Conservation (phyloP, 2,888 invertebrate species). For the Lasioglossum lativentre region DNA sequence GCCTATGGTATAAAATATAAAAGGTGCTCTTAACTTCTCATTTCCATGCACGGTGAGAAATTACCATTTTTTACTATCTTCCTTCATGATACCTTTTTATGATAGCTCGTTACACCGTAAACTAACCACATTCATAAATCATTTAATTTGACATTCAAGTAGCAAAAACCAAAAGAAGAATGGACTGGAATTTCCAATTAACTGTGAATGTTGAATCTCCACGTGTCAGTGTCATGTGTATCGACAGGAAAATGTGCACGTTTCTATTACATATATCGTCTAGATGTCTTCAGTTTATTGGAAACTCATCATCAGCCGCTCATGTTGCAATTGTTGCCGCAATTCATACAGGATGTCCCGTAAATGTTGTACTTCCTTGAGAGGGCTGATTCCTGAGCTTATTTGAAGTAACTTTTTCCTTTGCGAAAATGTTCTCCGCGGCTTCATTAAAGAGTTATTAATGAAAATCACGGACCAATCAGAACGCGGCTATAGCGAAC, state of each 20-base stretch:
- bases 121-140: not conserved
- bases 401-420: too few species aligned
- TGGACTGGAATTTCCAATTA: slow-evolving; percentile 11
- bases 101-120: not conserved
- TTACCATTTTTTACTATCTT: not conserved
- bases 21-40: not conserved
- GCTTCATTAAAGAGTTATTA: too few species aligned
- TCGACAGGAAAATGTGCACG: not conserved
- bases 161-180: not conserved
- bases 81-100: not conserved
- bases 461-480: too few species aligned
- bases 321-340: slow-evolving; percentile 31
- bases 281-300: not conserved
- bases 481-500: too few species aligned
- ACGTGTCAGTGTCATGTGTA: slow-evolving; percentile 6
- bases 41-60: not conserved
- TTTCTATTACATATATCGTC: slow-evolving; percentile 4
- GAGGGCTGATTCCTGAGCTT: too few species aligned
- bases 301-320: slow-evolving; percentile 8
- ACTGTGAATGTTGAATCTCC: slow-evolving; percentile 14
- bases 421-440: too few species aligned
- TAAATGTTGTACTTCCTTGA: too few species aligned
- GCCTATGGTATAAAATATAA: not conserved
- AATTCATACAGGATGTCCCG: not conserved
- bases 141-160: not conserved